Evolutionary conservation across 2,888 invertebrate genomes (phyloP).

Genomic region (Arrhopalites spinosus): DNA sequence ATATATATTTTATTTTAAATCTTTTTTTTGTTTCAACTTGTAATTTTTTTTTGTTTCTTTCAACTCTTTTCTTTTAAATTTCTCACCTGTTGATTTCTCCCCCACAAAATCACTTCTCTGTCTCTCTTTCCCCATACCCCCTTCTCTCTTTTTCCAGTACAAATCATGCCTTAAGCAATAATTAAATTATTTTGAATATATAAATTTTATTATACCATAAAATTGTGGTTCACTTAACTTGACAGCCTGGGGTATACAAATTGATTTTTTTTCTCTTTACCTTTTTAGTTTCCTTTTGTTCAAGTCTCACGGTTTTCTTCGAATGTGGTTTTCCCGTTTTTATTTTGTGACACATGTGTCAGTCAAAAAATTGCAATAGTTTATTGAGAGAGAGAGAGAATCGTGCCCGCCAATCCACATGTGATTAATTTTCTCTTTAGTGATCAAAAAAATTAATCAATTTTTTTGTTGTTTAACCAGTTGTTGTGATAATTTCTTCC

Average conservation of each 20-base stretch:
- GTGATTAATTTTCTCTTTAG: background rate
- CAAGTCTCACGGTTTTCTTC: conserved; percentile 1
- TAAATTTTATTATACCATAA: background rate
- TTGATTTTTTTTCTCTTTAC: conserved; percentile 10
- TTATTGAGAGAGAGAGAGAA: too few species aligned
- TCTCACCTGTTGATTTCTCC: conserved; percentile 8
- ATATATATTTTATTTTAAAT: background rate
- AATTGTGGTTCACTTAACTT: background rate
- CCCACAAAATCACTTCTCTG: background rate
- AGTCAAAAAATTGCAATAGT: too few species aligned
- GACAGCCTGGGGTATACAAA: background rate
- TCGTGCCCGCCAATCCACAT: too few species aligned
- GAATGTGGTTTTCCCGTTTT: background rate
- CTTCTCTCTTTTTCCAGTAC: background rate
- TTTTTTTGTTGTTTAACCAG: background rate
- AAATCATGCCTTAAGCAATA: background rate
- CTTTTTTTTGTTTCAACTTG: background rate
- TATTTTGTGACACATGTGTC: background rate
- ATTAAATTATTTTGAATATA: background rate
- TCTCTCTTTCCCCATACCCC: background rate
- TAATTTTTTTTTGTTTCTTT: background rate
- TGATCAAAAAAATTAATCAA: background rate
- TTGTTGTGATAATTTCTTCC: too few species aligned
- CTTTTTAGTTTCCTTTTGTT: conserved; percentile 9
- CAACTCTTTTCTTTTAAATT: conserved; percentile 6